Conservation (phyloP, 1,140 invertebrate species). For the Solenopsis invicta region DNA sequence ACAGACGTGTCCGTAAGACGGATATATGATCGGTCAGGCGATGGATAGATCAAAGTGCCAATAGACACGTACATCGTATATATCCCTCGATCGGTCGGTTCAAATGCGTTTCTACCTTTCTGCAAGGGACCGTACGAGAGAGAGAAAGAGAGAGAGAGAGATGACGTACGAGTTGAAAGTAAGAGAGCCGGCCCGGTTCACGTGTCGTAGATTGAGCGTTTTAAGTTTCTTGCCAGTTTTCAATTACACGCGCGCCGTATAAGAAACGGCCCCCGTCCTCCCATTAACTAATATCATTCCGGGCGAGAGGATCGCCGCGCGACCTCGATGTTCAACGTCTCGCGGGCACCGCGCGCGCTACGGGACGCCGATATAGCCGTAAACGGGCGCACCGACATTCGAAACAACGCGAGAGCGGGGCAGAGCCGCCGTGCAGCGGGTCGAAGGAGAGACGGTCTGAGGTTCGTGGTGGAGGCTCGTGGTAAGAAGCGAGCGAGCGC, state of each 20-base stretch:
- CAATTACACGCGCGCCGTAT: slow-evolving; percentile 14
- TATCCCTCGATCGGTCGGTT: neutral
- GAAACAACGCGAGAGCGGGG: slow-evolving; percentile 33
- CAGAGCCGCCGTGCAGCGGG: neutral
- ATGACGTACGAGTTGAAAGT: neutral
- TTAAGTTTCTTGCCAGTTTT: slow-evolving; percentile 42
- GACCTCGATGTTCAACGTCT: slow-evolving; percentile 45
- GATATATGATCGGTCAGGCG: slow-evolving; percentile 27
- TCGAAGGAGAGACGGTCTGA: neutral
- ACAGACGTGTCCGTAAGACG: slow-evolving; percentile 28
- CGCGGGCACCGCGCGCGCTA: slow-evolving; percentile 43
- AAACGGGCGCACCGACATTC: slow-evolving; percentile 42
- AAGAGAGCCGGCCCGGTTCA: slow-evolving; percentile 10
- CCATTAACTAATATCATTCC: slow-evolving; percentile 50
- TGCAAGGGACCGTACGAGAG: neutral
- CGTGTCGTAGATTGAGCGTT: slow-evolving; percentile 42
- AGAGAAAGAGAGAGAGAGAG: neutral
- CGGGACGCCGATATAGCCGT: slow-evolving; percentile 62
- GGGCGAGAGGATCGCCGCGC: neutral
- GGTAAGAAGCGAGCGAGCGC: slow-evolving; percentile 22
- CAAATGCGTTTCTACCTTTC: slow-evolving; percentile 14
- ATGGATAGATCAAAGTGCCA: slow-evolving; percentile 32
- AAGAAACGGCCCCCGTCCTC: slow-evolving; percentile 15
- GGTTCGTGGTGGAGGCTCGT: neutral
- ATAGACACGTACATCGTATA: neutral